Evolutionary conservation across 1,140 invertebrate genomes (phyloP).

Genomic region (Trigoniulus corallinus): DNA sequence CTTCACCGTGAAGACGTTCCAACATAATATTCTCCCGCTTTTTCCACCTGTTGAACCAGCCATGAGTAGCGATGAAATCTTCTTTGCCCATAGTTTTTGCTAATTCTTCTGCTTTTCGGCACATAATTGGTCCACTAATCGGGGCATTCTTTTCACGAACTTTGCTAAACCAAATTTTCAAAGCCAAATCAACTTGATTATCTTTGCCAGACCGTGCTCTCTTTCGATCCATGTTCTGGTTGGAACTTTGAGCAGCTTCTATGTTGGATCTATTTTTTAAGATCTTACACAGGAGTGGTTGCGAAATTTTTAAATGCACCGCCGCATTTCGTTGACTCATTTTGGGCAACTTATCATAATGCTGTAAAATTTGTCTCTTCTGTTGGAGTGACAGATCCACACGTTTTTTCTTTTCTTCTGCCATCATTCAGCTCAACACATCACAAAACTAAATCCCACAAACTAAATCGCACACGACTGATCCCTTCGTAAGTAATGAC

Average conservation of each 20-base stretch:
- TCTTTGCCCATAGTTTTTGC: constrained; percentile 11
- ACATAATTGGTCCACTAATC: constrained; percentile 13
- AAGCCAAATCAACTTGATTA: constrained; percentile 14
- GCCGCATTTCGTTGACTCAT: constrained; percentile 1
- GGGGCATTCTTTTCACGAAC: constrained; percentile 9
- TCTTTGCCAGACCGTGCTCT: constrained; percentile 1
- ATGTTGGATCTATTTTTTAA: constrained; percentile 3
- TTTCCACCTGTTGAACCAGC: constrained; percentile 16
- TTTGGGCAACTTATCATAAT: too few species aligned
- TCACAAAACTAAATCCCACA: too few species aligned
- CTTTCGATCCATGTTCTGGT: not conserved
- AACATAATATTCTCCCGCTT: constrained; percentile 11
- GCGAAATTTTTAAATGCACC: not conserved
- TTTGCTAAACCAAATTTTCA: constrained; percentile 12
- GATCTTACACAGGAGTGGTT: constrained; percentile 1
- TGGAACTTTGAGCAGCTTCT: not conserved
- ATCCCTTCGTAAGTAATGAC: too few species aligned
- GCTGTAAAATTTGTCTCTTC: too few species aligned
- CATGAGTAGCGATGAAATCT: constrained; percentile 19
- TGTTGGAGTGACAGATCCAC: too few species aligned
- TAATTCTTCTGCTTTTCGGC: constrained; percentile 13
- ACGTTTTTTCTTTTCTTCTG: too few species aligned
- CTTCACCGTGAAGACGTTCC: not conserved
- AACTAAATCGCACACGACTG: too few species aligned
- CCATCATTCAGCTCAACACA: too few species aligned